Conservation (phyloP, 1,140 invertebrate species). For the Metopolophium dirhodum region DNA sequence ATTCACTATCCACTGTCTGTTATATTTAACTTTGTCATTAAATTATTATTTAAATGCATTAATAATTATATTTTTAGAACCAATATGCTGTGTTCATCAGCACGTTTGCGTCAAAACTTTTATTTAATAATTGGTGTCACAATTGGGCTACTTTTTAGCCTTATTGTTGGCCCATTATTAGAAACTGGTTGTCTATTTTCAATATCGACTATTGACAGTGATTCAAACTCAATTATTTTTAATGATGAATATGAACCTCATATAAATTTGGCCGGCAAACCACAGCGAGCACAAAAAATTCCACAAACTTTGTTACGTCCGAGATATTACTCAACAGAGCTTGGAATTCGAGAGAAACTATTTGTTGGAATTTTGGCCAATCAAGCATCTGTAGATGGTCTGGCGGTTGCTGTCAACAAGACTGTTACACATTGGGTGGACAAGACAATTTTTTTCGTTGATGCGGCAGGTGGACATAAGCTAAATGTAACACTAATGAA, state of each 20-base stretch:
- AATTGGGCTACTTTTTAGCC: constrained; percentile 58
- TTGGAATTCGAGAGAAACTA: constrained; percentile 88
- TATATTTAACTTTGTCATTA: not conserved
- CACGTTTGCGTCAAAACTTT: constrained; percentile 57
- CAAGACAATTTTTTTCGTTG: constrained; percentile 79
- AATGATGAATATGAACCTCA: constrained; percentile 68
- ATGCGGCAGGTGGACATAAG: constrained; percentile 71
- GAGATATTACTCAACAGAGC: constrained; percentile 89
- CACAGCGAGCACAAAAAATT: constrained; percentile 65
- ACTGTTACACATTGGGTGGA: constrained; percentile 80
- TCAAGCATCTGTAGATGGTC: constrained; percentile 72
- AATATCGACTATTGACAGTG: constrained; percentile 57
- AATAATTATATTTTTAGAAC: constrained; percentile 22
- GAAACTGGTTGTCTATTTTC: constrained; percentile 57
- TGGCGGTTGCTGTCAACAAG: constrained; percentile 79
- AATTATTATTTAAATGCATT: not conserved
- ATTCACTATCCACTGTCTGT: not conserved
- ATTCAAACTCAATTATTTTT: constrained; percentile 48
- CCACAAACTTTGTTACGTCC: constrained; percentile 74
- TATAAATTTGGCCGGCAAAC: constrained; percentile 67
- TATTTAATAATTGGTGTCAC: constrained; percentile 58
- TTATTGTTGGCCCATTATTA: constrained; percentile 50
- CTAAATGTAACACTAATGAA: constrained; percentile 68
- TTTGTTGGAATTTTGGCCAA: constrained; percentile 83
- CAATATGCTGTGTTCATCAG: constrained; percentile 50